A percentile compares a stretch with the other conserved stretches of the same genome.
phyloP scores from a whole-genome alignment of 2,113 vertebrate species.

The Noturus placidus region DNA sequence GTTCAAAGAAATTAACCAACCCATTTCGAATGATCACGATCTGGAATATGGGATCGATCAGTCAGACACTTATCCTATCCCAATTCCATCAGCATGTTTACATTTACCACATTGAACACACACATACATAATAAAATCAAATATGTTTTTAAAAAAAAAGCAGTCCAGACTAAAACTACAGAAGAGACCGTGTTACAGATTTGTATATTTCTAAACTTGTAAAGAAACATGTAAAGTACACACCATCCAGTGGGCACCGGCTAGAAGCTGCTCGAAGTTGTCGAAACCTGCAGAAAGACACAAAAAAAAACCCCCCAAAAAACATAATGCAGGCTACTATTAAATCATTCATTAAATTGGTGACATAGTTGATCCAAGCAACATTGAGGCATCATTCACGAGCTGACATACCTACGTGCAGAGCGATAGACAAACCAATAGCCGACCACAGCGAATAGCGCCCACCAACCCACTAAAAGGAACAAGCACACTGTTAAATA shows the following conservation, averaged over 20 bases:
- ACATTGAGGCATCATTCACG: background rate
- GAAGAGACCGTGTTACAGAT: background rate
- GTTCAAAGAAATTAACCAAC: background rate
- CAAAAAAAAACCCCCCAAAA: background rate
- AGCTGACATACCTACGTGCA: constrained; percentile 83
- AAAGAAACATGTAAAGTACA: constrained; percentile 47
- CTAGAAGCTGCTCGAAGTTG: constrained; percentile 88
- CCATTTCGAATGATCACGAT: background rate
- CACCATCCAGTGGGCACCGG: constrained; percentile 98
- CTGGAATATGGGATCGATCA: background rate
- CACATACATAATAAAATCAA: background rate
- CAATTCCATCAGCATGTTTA: background rate
- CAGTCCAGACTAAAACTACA: background rate
- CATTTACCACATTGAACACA: background rate
- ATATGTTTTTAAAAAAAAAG: background rate
- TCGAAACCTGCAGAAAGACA: constrained; percentile 69
- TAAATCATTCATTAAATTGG: background rate
- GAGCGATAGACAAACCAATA: constrained; percentile 94
- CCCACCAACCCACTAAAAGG: constrained; percentile 92
- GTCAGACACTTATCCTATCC: background rate
- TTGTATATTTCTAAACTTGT: background rate
- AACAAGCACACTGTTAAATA: constrained; percentile 21
- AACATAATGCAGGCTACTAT: background rate
- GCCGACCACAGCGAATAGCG: constrained; percentile 98
- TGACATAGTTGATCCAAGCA: background rate